These are phyloP conservation scores for Brachionus rubens DNA, from an alignment of 1,140 invertebrate genomes.

Conservation along the genomic window DNA sequence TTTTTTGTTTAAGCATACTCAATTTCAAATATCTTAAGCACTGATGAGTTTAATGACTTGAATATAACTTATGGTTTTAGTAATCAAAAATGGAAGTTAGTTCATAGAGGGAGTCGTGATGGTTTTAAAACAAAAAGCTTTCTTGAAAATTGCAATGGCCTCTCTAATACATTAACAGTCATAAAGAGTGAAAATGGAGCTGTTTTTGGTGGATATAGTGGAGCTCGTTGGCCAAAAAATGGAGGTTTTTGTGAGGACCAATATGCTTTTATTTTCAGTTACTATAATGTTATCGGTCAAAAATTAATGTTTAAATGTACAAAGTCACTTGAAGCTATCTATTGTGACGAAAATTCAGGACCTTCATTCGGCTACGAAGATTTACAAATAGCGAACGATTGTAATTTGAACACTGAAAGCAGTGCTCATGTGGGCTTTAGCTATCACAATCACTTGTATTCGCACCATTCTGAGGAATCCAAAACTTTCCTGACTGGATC, in stretches of 20 bases:
- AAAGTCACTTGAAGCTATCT: background rate
- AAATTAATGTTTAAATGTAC: background rate
- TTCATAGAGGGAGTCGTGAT: slow-evolving; percentile 48
- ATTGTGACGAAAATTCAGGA: background rate
- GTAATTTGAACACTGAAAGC: background rate
- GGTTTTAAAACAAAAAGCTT: slow-evolving; percentile 46
- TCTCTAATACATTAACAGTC: slow-evolving; percentile 48
- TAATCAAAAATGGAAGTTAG: slow-evolving; percentile 31
- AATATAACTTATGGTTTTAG: background rate
- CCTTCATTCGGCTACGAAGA: slow-evolving; percentile 18
- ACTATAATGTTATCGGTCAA: background rate
- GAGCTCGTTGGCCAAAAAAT: slow-evolving; percentile 39
- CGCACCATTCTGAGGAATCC: slow-evolving; percentile 1
- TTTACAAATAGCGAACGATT: background rate
- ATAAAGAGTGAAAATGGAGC: slow-evolving; percentile 44
- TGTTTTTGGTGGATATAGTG: slow-evolving; percentile 49
- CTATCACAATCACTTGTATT: background rate
- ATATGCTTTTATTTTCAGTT: slow-evolving; percentile 48
- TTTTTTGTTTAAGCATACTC: background rate
- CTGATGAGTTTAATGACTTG: background rate
- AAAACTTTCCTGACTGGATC: slow-evolving; percentile 10
- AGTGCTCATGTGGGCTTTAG: background rate
- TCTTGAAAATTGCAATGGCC: slow-evolving; percentile 47
- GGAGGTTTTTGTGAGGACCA: slow-evolving; percentile 24
- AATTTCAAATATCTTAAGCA: background rate